Evolutionary conservation across 2,888 invertebrate species (phyloP), one percentile per base, ranked within the genome.

Genomic region (Drosophila putrida): DNA sequence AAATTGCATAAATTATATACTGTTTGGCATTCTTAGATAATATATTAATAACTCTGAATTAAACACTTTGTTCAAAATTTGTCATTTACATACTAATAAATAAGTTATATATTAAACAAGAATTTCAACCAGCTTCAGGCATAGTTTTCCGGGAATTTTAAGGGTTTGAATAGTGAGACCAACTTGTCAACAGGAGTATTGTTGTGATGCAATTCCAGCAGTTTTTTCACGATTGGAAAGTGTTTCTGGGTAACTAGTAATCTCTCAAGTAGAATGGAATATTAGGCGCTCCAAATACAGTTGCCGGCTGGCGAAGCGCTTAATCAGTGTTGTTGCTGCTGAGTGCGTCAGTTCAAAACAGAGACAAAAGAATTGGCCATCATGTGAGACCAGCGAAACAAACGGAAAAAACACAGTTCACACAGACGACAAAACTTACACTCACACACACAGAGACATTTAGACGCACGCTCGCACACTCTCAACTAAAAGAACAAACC

Each of bases 291-390:
- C 64, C 61, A 79, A 74, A 59, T 74, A 36, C 13, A 51, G 43
- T 64, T 69, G 79, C 79, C 76, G 79, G 70, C 60, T 69, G 51
- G 31, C 35, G 28, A 55, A 49, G 39, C 54, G 66, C 58, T 66
- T 54, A 57, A 36, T 54, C 36, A 62, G 47, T 58, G 59, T 15
- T 64, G 71, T 44, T 64, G 50, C 62, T 64, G 63, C 71, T 55
- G 46, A 46, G 53, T 75, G 59, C 25, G 64, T 62, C 55, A 44
- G 13, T 73, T 78, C 74, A 77, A 64, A 77, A 78, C 77, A 80
- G 77, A 78, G 80, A 78, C 77, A 78, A 78, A 80, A 78, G 68
- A 71, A 77, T 69, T 75, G 75, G 61, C 63, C 70, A 71, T 61
- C 75, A 62, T 80, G 53, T 60, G 78, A 74, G 79, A 64, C 80